Evolutionary conservation across 2,888 invertebrate species (phyloP), one percentile per base, ranked within the genome.

Genomic region (Bruchidius siliquastri): DNA sequence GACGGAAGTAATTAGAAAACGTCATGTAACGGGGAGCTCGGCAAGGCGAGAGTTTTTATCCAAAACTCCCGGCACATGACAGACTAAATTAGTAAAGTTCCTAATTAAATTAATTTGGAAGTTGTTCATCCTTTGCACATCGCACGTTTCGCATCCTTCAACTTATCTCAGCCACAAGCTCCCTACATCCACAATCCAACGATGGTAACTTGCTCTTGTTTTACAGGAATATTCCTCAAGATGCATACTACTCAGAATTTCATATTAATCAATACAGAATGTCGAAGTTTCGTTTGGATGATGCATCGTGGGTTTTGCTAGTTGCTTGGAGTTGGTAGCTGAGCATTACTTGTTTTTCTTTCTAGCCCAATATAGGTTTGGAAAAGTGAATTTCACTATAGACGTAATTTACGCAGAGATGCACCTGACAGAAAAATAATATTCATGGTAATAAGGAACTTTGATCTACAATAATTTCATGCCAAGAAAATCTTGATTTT

Each of bases 21-120:
- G 73, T 70, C 73, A 68, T 73, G 74, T 74, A 75, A 76, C 75
- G 75, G 74, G 72, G 71, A 74, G 72, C 71, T 71, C 30, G 79
- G 49, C 49, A 49, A 49, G 49, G 49, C 3, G 18, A 13, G 49
- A 49, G 49, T 83, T 83, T 84, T 84, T 82, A 81, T 83, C 80
- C 69, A 71, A 68, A 84, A 84, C 81, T 82, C 81, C 81, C 80
- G 84, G 84, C 82, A 85, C 82, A 84, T 85, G 84, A 84, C 84
- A 84, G 84, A 84, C 82, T 83, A 83, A 84, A 85, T 84, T 85
- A 84, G 82, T 80, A 81, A 85, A 85, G 83, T 85, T 84, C 82
- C 81, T 84, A 84, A 84, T 84, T 83, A 84, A 85, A 84, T 84
- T 85, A 85, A 84, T 84, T 84, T 80, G 79, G 76, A 83, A 84